These are phyloP conservation scores for Paraplagusia blochii DNA, from an alignment of 2,113 vertebrate species.

Conservation along the genomic window DNA sequence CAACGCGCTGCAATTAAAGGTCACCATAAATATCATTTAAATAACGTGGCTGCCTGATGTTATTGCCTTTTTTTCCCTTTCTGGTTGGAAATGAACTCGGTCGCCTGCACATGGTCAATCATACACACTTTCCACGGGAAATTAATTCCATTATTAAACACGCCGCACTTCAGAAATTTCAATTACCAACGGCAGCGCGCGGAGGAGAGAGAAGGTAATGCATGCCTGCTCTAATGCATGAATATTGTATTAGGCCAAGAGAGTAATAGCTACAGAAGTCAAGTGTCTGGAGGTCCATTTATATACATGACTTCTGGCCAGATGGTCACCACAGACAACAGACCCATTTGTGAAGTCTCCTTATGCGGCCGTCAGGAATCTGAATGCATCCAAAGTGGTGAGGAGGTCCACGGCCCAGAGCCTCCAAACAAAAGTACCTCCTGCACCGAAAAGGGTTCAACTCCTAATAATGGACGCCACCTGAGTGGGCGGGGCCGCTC, in stretches of 20 bases:
- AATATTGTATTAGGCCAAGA: slow-evolving; percentile 74
- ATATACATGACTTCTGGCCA: slow-evolving; percentile 67
- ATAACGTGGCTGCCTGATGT: slow-evolving; percentile 19
- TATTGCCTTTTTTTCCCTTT: slow-evolving; percentile 34
- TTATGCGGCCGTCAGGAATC: slow-evolving; percentile 62
- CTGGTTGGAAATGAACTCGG: slow-evolving; percentile 30
- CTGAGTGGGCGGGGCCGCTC: slow-evolving; percentile 24
- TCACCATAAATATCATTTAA: slow-evolving; percentile 28
- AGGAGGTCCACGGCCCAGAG: slow-evolving; percentile 35
- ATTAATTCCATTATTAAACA: slow-evolving; percentile 84
- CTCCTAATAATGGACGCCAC: slow-evolving; percentile 31
- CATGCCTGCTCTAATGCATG: slow-evolving; percentile 66
- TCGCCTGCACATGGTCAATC: slow-evolving; percentile 68
- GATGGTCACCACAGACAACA: slow-evolving; percentile 66
- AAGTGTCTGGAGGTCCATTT: slow-evolving; percentile 67
- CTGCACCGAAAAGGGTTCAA: slow-evolving; percentile 52
- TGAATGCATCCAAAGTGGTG: slow-evolving; percentile 52
- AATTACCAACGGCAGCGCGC: slow-evolving; percentile 70
- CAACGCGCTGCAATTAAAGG: slow-evolving; percentile 25
- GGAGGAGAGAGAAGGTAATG: slow-evolving; percentile 59
- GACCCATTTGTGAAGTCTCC: slow-evolving; percentile 61
- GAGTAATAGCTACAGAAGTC: slow-evolving; percentile 67
- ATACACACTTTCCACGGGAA: slow-evolving; percentile 76
- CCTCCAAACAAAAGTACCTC: slow-evolving; percentile 50
- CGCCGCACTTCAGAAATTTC: slow-evolving; percentile 79